Conservation (phyloP, 2,797 vertebrate species). For the Neostethus bicornis region DNA sequence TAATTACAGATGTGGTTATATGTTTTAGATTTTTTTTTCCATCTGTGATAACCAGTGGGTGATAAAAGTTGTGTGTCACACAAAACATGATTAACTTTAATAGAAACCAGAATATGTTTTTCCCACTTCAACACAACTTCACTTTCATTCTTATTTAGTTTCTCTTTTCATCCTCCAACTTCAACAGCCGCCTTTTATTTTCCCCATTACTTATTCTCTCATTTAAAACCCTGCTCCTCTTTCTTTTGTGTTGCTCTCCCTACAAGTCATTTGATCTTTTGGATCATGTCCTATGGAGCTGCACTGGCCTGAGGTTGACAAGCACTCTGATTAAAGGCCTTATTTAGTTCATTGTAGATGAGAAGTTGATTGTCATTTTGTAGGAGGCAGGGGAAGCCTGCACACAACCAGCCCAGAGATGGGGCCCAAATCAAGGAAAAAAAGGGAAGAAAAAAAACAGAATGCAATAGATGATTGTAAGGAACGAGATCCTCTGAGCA, state of each 20-base stretch:
- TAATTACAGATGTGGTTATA: background rate
- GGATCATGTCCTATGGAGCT: slow-evolving; percentile 65
- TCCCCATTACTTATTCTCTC: slow-evolving; percentile 35
- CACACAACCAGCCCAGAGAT: slow-evolving; percentile 41
- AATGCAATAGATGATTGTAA: slow-evolving; percentile 63
- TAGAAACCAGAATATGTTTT: slow-evolving; percentile 2
- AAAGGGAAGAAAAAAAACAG: slow-evolving; percentile 27
- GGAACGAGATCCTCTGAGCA: slow-evolving; percentile 64
- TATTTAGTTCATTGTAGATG: slow-evolving; percentile 70
- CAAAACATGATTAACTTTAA: slow-evolving; percentile 1
- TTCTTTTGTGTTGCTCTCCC: slow-evolving; percentile 32
- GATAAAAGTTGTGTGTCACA: background rate
- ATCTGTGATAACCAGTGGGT: background rate
- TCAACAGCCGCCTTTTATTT: slow-evolving; percentile 45
- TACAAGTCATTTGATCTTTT: slow-evolving; percentile 67
- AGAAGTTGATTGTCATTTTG: slow-evolving; percentile 70
- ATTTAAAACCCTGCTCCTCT: slow-evolving; percentile 27
- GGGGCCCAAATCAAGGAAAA: slow-evolving; percentile 43
- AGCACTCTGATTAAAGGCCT: slow-evolving; percentile 76
- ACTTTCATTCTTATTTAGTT: slow-evolving; percentile 26
- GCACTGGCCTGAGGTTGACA: slow-evolving; percentile 64
- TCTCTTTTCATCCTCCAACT: slow-evolving; percentile 33
- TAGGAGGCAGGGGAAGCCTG: slow-evolving; percentile 55
- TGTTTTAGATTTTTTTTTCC: background rate
- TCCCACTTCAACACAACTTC: slow-evolving; percentile 15